Base-by-base conservation (phyloP, 2,888 invertebrate species). In the Nudaria mundana region DNA sequence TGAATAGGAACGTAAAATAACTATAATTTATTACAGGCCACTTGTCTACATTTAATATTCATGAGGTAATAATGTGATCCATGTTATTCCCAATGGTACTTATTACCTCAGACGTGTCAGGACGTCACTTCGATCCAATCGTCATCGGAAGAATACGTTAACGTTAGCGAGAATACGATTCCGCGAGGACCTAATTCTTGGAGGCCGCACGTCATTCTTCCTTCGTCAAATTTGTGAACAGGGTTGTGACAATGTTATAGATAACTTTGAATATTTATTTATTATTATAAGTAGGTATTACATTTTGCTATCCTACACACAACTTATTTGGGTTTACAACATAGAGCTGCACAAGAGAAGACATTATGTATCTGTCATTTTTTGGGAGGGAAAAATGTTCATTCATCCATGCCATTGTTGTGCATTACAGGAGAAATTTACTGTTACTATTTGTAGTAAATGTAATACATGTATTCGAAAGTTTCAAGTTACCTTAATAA, bases 151-250 rank as follows among this genome's bases (percentile, higher is more conserved):
- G 52, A 68, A 72, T 76, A 74, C 74, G 70, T 67, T 20, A n/a
- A n/a, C n/a, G n/a, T n/a, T 68, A 56, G 58, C 61, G 70, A 73
- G 77, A 79, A 81, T 74, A 73, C 67, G 56, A 55, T 54, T 64
- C 66, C 67, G 63, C 54, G 61, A 63, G 56, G 66, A 68, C 76
- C 81, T 83, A 82, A 84, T 84, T 82, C 77, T 61, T 72, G 63
- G 60, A 70, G 66, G 60, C 63, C 53, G 64, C 71, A 71, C 73
- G 75, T 70, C 76, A 68, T 70, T 76, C 75, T 72, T 71, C 65
- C 70, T 61, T 68, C 73, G 71, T 77, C 79, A 76, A 79, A 76
- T 79, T 80, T 77, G 60, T 56, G 58, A 60, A 51, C 70, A 85
- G 82, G 83, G 83, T 46, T 83, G 44, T 41, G 69, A 58, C 34